Evolutionary conservation across 1,140 invertebrate species (phyloP).

Genomic region (Drosophila bocqueti): DNA sequence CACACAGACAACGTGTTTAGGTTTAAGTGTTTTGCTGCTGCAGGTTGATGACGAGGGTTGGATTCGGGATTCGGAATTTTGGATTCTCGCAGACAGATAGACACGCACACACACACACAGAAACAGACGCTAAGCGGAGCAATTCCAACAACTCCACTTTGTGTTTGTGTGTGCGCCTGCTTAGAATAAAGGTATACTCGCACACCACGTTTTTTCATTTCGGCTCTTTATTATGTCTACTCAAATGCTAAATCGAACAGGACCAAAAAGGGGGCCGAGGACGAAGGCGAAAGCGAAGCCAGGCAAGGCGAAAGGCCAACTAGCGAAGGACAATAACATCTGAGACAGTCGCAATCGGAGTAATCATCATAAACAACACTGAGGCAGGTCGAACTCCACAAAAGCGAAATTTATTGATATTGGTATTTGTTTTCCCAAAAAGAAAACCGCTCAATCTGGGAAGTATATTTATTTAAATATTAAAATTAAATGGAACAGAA

Average conservation of each 20-base stretch:
- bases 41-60: slow-evolving; percentile 61
- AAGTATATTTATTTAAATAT: slow-evolving; percentile 6
- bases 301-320: slow-evolving; percentile 8
- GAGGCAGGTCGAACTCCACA: slow-evolving; percentile 28
- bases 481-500: not conserved
- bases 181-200: slow-evolving; percentile 52
- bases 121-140: slow-evolving; percentile 64
- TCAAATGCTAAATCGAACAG: slow-evolving; percentile 38
- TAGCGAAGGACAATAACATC: slow-evolving; percentile 28
- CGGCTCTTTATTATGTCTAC: slow-evolving; percentile 73
- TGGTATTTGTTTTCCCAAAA: not conserved
- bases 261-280: not conserved
- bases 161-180: slow-evolving; percentile 37
- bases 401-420: slow-evolving; percentile 11
- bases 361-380: slow-evolving; percentile 34
- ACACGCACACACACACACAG: slow-evolving; percentile 11
- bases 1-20: slow-evolving; percentile 75
- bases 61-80: slow-evolving; percentile 43
- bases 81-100: slow-evolving; percentile 59
- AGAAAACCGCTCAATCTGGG: not conserved
- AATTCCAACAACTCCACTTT: slow-evolving; percentile 73
- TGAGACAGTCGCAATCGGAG: slow-evolving; percentile 3
- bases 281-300: slow-evolving; percentile 3
- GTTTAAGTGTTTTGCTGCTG: slow-evolving; percentile 80
- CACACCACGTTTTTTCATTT: slow-evolving; percentile 56